These are phyloP conservation scores for Orthonevra nobilis DNA, from an alignment of 2,888 invertebrate species.

Conservation along the genomic window DNA sequence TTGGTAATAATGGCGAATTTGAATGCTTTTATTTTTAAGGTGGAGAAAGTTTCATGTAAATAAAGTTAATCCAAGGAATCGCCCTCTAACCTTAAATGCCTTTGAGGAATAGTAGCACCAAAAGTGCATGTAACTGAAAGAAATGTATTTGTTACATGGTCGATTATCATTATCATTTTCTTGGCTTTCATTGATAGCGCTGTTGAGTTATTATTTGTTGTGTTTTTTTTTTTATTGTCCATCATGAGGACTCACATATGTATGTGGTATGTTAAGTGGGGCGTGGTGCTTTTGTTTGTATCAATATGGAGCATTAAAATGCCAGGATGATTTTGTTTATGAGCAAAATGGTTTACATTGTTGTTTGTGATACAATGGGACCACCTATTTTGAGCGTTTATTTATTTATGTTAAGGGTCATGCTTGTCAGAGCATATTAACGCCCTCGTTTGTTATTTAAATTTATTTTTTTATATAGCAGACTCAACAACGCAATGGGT, in stretches of 20 bases:
- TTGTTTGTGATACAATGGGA: conserved; percentile 6
- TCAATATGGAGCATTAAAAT: conserved; percentile 40
- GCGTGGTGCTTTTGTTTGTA: conserved; percentile 49
- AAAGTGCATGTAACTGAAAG: conserved; percentile 19
- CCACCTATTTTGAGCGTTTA: conserved; percentile 21
- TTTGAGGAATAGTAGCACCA: not conserved
- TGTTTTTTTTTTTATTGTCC: conserved; percentile 34
- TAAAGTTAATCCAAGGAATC: conserved; percentile 42
- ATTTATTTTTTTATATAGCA: too few species aligned
- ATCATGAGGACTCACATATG: not conserved
- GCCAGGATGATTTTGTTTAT: conserved; percentile 46
- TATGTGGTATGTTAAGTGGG: conserved; percentile 19
- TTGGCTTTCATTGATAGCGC: conserved; percentile 14
- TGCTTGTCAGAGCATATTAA: not conserved
- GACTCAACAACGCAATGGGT: too few species aligned
- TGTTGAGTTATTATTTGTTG: not conserved
- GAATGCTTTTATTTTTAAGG: conserved; percentile 5
- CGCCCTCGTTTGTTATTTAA: not conserved
- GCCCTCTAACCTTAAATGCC: not conserved
- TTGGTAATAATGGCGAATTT: conserved; percentile 41
- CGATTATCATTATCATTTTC: conserved; percentile 49
- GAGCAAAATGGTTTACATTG: conserved; percentile 30
- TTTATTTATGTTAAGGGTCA: conserved; percentile 4
- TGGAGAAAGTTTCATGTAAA: conserved; percentile 30
- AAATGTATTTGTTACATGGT: conserved; percentile 52